These are phyloP conservation scores for Drosophila siamana DNA, from an alignment of 2,888 invertebrate genomes.

Conservation along the genomic window DNA sequence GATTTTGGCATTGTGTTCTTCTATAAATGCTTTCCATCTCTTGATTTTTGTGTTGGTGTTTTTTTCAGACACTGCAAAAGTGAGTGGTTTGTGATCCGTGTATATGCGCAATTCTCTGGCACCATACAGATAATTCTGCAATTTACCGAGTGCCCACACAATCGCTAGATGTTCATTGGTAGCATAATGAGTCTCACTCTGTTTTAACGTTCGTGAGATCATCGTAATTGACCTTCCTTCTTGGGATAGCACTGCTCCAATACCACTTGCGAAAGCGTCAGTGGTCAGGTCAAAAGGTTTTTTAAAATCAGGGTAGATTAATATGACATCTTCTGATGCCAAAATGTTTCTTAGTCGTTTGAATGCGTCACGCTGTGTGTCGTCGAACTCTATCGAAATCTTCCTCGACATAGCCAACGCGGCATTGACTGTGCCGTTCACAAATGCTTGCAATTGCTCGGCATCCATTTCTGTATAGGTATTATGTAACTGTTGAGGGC, in stretches of 20 bases:
- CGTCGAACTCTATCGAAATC: too few species aligned
- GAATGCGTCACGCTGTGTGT: too few species aligned
- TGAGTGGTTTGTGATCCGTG: conserved; percentile 36
- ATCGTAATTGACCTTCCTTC: background rate
- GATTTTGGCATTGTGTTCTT: conserved; percentile 55
- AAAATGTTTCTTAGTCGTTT: too few species aligned
- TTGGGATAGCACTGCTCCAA: conserved; percentile 1
- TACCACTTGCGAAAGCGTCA: background rate
- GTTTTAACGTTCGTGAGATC: background rate
- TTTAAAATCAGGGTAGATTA: too few species aligned
- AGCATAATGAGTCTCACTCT: background rate
- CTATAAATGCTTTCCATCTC: conserved; percentile 37
- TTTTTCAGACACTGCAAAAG: conserved; percentile 19
- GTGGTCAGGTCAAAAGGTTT: too few species aligned
- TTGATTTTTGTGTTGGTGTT: conserved; percentile 41
- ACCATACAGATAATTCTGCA: background rate
- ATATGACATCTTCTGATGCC: too few species aligned
- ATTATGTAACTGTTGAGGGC: too few species aligned
- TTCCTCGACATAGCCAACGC: too few species aligned
- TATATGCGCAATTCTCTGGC: conserved; percentile 67
- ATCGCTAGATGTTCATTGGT: conserved; percentile 21
- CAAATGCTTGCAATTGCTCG: background rate
- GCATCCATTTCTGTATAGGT: background rate
- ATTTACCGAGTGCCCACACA: too few species aligned
- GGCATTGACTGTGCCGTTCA: background rate